These are phyloP conservation scores for Therioaphis trifolii DNA, from an alignment of 2,888 invertebrate genomes.

Conservation along the genomic window DNA sequence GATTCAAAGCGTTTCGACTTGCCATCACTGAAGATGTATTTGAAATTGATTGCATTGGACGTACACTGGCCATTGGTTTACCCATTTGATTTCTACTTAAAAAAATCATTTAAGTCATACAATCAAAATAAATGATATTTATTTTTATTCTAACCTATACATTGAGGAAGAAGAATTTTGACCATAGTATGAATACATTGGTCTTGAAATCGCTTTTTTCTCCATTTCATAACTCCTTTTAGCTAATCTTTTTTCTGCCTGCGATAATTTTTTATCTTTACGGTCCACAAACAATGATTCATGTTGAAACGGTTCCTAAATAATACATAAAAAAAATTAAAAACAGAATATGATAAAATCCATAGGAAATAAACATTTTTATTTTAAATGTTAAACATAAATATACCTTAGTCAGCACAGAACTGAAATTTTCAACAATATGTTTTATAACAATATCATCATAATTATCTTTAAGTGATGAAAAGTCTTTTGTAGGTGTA, in stretches of 20 bases:
- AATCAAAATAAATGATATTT: background rate
- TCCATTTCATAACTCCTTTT: constrained; percentile 94
- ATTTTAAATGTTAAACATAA: constrained; percentile 37
- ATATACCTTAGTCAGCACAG: constrained; percentile 71
- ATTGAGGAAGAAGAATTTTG: constrained; percentile 60
- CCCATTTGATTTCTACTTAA: constrained; percentile 60
- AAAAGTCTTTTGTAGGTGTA: constrained; percentile 74
- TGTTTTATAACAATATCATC: constrained; percentile 86
- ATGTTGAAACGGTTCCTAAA: constrained; percentile 88
- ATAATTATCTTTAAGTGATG: constrained; percentile 78
- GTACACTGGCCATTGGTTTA: constrained; percentile 73
- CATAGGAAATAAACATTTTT: background rate
- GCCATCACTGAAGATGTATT: constrained; percentile 64
- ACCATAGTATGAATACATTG: constrained; percentile 68
- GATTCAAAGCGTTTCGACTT: constrained; percentile 69
- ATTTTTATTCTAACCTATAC: constrained; percentile 51
- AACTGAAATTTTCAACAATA: constrained; percentile 70
- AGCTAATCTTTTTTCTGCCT: constrained; percentile 91
- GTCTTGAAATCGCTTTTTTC: constrained; percentile 78
- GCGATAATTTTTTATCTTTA: constrained; percentile 93
- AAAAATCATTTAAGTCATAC: background rate
- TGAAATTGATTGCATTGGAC: constrained; percentile 83
- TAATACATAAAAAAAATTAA: too few relatives aligned
- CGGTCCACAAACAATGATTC: constrained; percentile 93
- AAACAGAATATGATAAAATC: background rate